A percentile compares a stretch with the other conserved stretches of the same genome.
Evolutionary conservation across 2,113 vertebrate genomes (phyloP).

Genomic region (Odontophorus gujanensis): DNA sequence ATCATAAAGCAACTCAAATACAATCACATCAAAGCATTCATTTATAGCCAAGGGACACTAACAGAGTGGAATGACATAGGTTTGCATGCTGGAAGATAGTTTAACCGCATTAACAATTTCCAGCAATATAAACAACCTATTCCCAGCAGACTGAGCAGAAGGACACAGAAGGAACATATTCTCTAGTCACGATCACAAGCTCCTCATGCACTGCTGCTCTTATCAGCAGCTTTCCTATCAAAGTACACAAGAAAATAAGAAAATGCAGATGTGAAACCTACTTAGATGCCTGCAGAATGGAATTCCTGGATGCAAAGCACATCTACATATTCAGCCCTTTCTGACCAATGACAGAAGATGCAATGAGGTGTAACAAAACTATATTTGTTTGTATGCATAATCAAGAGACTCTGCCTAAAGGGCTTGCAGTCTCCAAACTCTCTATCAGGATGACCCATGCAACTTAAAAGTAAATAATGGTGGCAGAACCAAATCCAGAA

Average conservation of each 20-base stretch:
- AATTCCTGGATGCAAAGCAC: neutral
- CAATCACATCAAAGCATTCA: conserved; percentile 83
- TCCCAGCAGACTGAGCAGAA: conserved; percentile 65
- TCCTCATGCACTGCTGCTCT: neutral
- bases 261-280: neutral
- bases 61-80: conserved; percentile 71
- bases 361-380: neutral
- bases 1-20: conserved; percentile 84
- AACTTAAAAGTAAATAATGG: neutral
- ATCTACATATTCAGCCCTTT: neutral
- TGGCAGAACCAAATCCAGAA: neutral
- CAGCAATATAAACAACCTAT: conserved; percentile 72
- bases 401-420: neutral
- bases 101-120: conserved; percentile 66
- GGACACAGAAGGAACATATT: conserved; percentile 54
- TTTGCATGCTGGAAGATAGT: conserved; percentile 54
- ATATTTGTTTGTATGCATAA: fast-evolving
- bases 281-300: neutral
- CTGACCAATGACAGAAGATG: neutral
- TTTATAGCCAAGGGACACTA: conserved; percentile 75
- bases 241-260: neutral
- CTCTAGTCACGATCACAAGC: neutral
- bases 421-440: neutral
- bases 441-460: neutral
- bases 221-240: neutral